A percentile compares a stretch with the other conserved stretches of the same genome.
Conservation (phyloP, 2,797 vertebrate species). For the Acipenser oxyrinchus region DNA sequence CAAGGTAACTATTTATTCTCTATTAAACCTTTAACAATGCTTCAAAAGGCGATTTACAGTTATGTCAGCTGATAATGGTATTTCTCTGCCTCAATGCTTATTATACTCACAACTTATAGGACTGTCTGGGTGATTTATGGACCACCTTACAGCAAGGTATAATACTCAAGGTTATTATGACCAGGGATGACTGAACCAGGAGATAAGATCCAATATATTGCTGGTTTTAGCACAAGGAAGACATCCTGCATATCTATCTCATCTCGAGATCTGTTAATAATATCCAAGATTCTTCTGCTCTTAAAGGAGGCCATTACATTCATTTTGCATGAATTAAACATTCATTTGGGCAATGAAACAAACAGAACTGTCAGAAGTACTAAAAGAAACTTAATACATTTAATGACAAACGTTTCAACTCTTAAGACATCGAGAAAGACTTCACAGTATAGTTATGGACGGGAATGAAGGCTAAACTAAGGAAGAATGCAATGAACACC, state of each 20-base stretch:
- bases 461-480: no score
- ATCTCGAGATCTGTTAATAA: no score
- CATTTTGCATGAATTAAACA: no score
- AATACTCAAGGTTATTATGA: slow-evolving; percentile 6
- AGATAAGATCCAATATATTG: not conserved
- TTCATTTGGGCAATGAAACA: no score
- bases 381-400: no score
- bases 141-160: slow-evolving; percentile 1
- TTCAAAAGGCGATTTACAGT: slow-evolving; percentile 9
- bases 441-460: no score
- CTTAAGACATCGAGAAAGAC: no score
- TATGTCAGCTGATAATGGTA: slow-evolving; percentile 12
- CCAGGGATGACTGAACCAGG: not conserved
- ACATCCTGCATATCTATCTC: not conserved
- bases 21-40: slow-evolving; percentile 20
- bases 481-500: no score
- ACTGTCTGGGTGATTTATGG: slow-evolving; percentile 9
- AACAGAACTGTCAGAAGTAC: no score
- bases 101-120: not conserved
- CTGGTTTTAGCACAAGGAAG: not conserved
- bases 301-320: no score
- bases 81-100: slow-evolving; percentile 3
- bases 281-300: no score
- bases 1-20: slow-evolving; percentile 15
- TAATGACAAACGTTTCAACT: no score